phyloP scores from a whole-genome alignment of 2,797 vertebrate genomes.

The Pantherophis alleghaniensis region DNA sequence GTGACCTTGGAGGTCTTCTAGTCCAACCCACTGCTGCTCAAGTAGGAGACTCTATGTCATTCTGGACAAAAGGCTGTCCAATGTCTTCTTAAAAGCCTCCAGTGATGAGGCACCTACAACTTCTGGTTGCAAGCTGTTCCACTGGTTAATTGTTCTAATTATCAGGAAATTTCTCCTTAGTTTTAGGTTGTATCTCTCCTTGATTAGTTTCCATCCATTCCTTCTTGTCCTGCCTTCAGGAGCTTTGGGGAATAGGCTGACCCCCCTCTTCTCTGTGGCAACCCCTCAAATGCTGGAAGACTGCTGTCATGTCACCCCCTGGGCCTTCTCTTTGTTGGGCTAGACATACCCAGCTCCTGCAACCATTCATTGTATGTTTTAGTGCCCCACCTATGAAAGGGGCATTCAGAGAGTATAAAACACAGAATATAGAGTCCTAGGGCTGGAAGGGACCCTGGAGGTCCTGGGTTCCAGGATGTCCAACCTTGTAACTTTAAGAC shows the following conservation, averaged over 20 bases:
- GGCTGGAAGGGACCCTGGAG: neutral
- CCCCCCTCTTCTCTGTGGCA: neutral
- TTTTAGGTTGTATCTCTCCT: neutral
- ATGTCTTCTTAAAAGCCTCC: neutral
- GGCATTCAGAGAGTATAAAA: neutral
- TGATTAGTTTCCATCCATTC: neutral
- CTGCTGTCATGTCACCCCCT: neutral
- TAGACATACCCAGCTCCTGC: neutral
- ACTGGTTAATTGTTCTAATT: neutral
- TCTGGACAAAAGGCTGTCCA: neutral
- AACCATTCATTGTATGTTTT: neutral
- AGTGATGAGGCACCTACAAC: neutral
- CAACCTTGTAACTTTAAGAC: neutral
- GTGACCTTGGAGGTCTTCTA: neutral
- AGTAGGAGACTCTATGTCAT: neutral
- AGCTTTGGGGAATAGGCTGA: neutral
- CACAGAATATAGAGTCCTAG: neutral
- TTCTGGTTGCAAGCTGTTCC: neutral
- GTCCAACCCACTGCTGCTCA: neutral
- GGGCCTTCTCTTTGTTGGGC: neutral
- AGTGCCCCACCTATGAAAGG: neutral
- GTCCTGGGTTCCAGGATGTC: neutral
- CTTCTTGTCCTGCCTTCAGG: neutral
- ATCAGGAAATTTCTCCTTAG: neutral
- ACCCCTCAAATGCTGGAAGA: neutral